phyloP scores from a whole-genome alignment of 2,113 vertebrate species.

The Labrus mixtus region DNA sequence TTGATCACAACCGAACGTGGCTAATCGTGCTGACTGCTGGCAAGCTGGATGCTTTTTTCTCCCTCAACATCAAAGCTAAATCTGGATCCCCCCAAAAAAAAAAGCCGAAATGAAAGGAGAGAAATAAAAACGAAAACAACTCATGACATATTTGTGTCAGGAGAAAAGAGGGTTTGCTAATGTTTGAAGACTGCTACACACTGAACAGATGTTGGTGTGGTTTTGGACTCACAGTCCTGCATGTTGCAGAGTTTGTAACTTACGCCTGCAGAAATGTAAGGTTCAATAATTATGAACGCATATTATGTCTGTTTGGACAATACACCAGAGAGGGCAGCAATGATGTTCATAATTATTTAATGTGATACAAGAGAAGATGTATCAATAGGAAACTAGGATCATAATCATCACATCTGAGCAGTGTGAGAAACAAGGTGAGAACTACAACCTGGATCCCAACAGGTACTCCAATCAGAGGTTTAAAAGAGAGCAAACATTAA shows the following conservation, averaged over 20 bases:
- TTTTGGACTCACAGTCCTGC: not conserved
- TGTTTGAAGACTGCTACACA: conserved; percentile 7
- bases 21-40: conserved; percentile 67
- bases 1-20: conserved; percentile 62
- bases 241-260: not conserved
- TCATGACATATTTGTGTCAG: conserved; percentile 24
- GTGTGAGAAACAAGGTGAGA: not conserved
- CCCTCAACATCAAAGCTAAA: conserved; percentile 67
- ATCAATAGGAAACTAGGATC: not conserved
- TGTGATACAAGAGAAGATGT: not conserved
- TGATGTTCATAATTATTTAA: conserved; percentile 1
- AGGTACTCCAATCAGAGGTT: not conserved
- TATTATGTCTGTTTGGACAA: not conserved
- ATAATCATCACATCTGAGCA: not conserved
- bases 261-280: too few species aligned
- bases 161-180: not conserved
- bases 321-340: not conserved
- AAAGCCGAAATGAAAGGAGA: conserved; percentile 30
- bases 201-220: not conserved
- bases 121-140: conserved; percentile 38
- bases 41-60: conserved; percentile 26
- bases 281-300: too few species aligned
- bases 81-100: conserved; percentile 37
- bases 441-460: not conserved
- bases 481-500: not conserved